Base-by-base conservation (phyloP, 2,888 invertebrate genomes). In the Hydropsyche betteni region DNA sequence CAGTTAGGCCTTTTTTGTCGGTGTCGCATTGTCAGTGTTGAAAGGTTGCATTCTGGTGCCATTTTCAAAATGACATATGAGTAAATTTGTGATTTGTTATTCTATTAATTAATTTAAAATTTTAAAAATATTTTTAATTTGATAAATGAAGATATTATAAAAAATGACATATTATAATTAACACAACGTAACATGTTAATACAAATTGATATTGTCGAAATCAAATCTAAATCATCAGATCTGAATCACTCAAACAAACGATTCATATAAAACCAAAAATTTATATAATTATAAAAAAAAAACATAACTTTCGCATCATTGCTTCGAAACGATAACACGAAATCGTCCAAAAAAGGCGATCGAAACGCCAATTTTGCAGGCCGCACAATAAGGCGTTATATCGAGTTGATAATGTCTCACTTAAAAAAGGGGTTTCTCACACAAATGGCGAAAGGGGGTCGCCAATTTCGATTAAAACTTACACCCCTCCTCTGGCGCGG, bases 401-500 rank as follows among this genome's bases (percentile, higher is more conserved):
- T 16, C 64, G 64, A 64, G 64, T 64, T 64, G 34, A 64, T 64
- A 64, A 33, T 64, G 34, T 44, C 44, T 44, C 34, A 64, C 34
- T 64, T 14, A 14, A 64, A 33, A 64, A 64, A 64, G 64, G 64
- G 64, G 64, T 64, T 34, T 64, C n/a, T 64, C 34, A 64, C 12
- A 64, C 34, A 64, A 64, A n/a, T 34, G 64, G 33, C 16, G 61
- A 24, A 24, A 24, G n/a, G 64, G 64, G 36, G 64, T 5, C 36
- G 34, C 58, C 24, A n/a, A 12, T 64, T 64, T 64, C 64, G 64
- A 64, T 64, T 64, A 64, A 64, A 64, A 64, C 34, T 64, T 64
- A 64, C 64, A 6, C 64, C 64, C 64, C 24, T 64, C 34, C 64
- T 64, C 36, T 36, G 33, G 34, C 64, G 44, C 7, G 44, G 44